Percentiles rank a stretch among this genome's conserved stretches.
These are phyloP conservation scores for Pycnonotus jocosus DNA, from an alignment of 2,113 vertebrate species.

Conservation along the genomic window DNA sequence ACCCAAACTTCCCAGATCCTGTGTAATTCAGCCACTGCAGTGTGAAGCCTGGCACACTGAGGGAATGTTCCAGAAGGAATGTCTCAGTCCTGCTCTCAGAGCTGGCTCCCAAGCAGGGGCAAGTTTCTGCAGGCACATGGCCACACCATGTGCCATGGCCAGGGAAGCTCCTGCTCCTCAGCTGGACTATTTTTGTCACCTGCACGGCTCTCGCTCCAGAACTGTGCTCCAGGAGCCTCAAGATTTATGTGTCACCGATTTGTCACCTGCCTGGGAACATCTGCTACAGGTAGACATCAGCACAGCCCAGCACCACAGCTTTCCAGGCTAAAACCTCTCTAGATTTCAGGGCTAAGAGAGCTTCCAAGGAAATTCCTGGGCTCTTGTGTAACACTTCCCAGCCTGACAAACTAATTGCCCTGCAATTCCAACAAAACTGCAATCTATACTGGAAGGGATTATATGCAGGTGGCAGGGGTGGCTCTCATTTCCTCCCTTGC, in stretches of 20 bases:
- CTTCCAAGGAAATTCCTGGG: slow-evolving; percentile 32
- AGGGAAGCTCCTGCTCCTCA: not conserved
- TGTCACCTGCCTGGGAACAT: not conserved
- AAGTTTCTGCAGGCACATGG: not conserved
- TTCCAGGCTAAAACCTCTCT: not conserved
- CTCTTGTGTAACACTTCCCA: not conserved
- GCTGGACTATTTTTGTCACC: not conserved
- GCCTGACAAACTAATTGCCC: slow-evolving; percentile 36
- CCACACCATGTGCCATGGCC: not conserved
- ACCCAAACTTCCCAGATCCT: slow-evolving; percentile 3
- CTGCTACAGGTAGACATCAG: not conserved
- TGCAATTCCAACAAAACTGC: slow-evolving; percentile 31
- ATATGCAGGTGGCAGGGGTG: not conserved
- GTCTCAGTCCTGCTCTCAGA: not conserved
- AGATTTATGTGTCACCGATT: not conserved
- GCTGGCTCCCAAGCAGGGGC: not conserved
- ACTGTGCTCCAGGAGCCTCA: not conserved
- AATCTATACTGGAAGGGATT: not conserved
- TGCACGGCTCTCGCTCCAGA: not conserved
- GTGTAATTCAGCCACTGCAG: not conserved
- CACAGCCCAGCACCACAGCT: not conserved
- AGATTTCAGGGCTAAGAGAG: not conserved
- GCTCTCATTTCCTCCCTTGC: slow-evolving; percentile 9
- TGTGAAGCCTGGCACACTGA: not conserved
- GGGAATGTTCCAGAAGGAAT: not conserved